Evolutionary conservation across 1,140 invertebrate genomes (phyloP).

Genomic region (Bombus sibiricus): DNA sequence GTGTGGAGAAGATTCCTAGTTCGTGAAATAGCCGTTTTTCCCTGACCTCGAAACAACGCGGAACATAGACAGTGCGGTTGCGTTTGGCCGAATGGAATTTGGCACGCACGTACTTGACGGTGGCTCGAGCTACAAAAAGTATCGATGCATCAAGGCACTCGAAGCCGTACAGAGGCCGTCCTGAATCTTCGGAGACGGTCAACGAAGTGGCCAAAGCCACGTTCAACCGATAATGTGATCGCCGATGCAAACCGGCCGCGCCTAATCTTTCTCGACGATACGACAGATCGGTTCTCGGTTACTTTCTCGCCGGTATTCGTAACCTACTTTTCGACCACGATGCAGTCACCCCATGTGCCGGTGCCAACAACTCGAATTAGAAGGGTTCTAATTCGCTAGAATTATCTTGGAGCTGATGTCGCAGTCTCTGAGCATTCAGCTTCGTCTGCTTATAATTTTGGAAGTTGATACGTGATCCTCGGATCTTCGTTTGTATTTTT

Average conservation of each 20-base stretch:
- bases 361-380: constrained; percentile 65
- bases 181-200: constrained; percentile 33
- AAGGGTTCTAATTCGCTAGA: constrained; percentile 50
- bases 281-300: constrained; percentile 57
- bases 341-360: constrained; percentile 47
- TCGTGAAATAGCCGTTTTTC: constrained; percentile 59
- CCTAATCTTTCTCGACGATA: constrained; percentile 54
- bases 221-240: constrained; percentile 14
- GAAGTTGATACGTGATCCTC: not conserved
- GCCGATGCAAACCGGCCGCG: constrained; percentile 45
- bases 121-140: not conserved
- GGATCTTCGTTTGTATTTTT: not conserved
- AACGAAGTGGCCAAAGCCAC: not conserved
- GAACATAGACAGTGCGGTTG: constrained; percentile 38
- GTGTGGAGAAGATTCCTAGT: constrained; percentile 19
- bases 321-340: constrained; percentile 61
- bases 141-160: not conserved
- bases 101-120: constrained; percentile 40
- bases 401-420: not conserved
- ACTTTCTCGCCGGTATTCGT: constrained; percentile 67
- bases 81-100: constrained; percentile 59
- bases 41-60: constrained; percentile 63
- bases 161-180: constrained; percentile 31
- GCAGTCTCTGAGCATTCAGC: not conserved
- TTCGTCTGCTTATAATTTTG: not conserved